Conservation (phyloP, 2,113 vertebrate genomes). For the Equus quagga region DNA sequence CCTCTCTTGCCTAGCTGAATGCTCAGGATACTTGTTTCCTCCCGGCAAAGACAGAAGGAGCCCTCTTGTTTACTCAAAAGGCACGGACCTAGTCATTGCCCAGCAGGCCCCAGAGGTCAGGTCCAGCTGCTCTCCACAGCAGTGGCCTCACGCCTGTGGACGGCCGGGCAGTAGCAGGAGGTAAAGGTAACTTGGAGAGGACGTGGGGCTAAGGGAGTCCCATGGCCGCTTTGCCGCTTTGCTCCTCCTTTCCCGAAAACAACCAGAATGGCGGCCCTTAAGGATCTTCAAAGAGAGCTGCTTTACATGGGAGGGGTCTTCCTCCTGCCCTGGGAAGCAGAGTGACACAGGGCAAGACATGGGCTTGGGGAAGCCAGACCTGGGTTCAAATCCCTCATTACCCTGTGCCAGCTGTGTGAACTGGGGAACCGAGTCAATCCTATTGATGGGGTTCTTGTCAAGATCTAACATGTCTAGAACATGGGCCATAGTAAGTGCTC, state of each 20-base stretch:
- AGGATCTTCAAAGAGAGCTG: neutral
- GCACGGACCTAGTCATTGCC: neutral
- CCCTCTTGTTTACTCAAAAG: neutral
- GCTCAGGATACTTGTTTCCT: slow-evolving; percentile 31
- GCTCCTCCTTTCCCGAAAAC: neutral
- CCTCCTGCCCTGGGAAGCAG: neutral
- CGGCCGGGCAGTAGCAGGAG: neutral
- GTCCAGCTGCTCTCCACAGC: neutral
- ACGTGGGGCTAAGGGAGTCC: neutral
- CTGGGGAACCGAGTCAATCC: neutral
- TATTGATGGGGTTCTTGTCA: neutral
- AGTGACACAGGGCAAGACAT: neutral
- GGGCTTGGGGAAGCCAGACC: neutral
- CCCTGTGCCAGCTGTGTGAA: neutral
- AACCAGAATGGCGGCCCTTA: neutral
- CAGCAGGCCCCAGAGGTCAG: neutral
- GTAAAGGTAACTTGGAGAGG: neutral
- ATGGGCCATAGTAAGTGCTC: neutral
- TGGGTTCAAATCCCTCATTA: slow-evolving; percentile 24
- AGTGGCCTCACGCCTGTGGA: neutral
- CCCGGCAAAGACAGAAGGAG: neutral
- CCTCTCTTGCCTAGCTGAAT: slow-evolving; percentile 35
- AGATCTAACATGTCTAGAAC: neutral
- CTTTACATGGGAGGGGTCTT: neutral
- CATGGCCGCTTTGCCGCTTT: neutral